Base-by-base conservation (phyloP, 2,888 invertebrate species). In the Omphaloscelis lunosa region DNA sequence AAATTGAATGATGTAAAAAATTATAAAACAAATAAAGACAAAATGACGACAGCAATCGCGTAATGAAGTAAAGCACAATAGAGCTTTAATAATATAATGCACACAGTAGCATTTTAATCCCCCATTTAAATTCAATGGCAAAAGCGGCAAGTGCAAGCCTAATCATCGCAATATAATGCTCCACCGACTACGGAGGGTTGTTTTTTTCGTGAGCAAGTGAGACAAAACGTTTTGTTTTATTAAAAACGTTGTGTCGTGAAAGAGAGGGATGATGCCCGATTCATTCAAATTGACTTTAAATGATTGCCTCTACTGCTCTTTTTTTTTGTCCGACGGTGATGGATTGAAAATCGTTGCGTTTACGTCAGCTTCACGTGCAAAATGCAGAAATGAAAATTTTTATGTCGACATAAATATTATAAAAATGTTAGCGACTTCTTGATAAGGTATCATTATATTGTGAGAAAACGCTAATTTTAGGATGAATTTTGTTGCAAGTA, bases 111-210 rank as follows among this genome's bases (percentile, higher is more conserved):
- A 91, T 94, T 95, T 94, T 96, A 96, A 96, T 96, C 96, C 95
- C 95, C 96, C 92, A 95, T 96, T 96, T 96, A 96, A 96, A 96
- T 96, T 96, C 96, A 96, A 96, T 96, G 93, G 94, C 92, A 91
- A 87, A 90, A 90, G 90, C 89, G 91, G 96, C 96, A 96, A 96
- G 96, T 96, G 96, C 94, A 93, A 91, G 92, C 91, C 95, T 96
- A 96, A 96, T 96, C 96, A 96, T 96, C 95, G 95, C 96, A 95
- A 96, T 96, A 96, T 96, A 96, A 96, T 96, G 96, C 95, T 92
- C 91, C 95, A 91, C 89, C 92, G 95, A 94, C 91, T 94, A 84
- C 80, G 89, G 91, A 92, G 95, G 95, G 95, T 91, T 84, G 90
- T 89, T 94, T 95, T 88, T 96, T 96, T 95, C 92, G 83, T 77